Conservation (phyloP, 2,113 vertebrate species). For the Erythrolamprus reginae region DNA sequence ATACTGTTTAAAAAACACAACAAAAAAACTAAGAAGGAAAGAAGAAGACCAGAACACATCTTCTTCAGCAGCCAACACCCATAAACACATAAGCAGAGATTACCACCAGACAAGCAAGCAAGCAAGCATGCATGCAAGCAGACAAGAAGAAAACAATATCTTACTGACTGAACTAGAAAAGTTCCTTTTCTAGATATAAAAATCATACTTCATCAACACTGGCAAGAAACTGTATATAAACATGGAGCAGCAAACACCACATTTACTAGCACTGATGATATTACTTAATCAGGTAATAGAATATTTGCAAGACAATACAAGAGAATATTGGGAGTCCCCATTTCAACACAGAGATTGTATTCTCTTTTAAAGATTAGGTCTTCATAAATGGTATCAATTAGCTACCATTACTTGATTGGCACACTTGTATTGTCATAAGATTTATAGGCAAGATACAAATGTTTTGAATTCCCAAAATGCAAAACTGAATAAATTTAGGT, state of each 20-base stretch:
- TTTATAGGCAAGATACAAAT: background rate
- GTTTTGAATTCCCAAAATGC: background rate
- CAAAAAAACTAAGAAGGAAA: background rate
- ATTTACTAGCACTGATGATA: background rate
- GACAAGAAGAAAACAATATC: background rate
- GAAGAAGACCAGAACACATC: background rate
- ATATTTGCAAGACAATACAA: background rate
- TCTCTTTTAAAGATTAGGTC: background rate
- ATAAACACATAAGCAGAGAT: background rate
- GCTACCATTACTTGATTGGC: background rate
- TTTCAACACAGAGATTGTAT: background rate
- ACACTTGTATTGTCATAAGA: background rate
- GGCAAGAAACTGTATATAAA: background rate
- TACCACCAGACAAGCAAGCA: background rate
- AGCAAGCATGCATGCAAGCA: background rate
- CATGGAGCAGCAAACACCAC: background rate
- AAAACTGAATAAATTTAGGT: background rate
- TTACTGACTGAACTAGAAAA: background rate
- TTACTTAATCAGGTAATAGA: background rate
- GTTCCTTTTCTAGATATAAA: background rate
- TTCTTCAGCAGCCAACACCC: background rate
- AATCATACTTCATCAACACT: background rate
- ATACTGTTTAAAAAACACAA: background rate
- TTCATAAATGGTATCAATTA: background rate
- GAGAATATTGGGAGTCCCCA: background rate